Base-by-base conservation (phyloP, 2,113 vertebrate genomes). In the Forbesichthys agassizii region DNA sequence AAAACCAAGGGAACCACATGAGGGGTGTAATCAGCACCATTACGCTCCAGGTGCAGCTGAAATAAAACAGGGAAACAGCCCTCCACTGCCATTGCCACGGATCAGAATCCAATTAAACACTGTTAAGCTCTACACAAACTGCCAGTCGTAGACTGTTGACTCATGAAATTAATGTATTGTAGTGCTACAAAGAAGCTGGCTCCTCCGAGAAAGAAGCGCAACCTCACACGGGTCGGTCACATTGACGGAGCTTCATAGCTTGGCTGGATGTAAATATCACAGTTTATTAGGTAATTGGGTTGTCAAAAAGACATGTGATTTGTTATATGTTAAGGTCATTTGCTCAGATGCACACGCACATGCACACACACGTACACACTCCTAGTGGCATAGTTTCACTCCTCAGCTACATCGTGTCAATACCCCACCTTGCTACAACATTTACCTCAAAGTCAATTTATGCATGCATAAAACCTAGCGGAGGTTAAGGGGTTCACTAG, bases 71-170 rank as follows among this genome's bases (percentile, higher is more conserved):
- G 67, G 82, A 90, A 89, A 87, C 86, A 89, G 78, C 83, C 87
- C 87, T 84, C 83, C 18, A 59, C 83, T 83, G 85, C 78, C 68
- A 84, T 90, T 88, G 81, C 87, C 70, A 76, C 79, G 86, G 89
- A 91, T 92, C 84, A 88, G 87, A 92, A 92, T 92, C 89, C 88
- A 93, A 93, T 93, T 92, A 93, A 91, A 88, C 88, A 90, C 84
- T 85, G 88, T 92, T 92, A 89, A 90, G 87, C 87, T 91, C 77
- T 72, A 89, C 79, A 85, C 85, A 90, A 88, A 80, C 87, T 86
- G 84, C 82, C 89, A 84, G 87, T 88, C 84, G 83, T 88, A 86
- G 89, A 79, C 88, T 91, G 90, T 90, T 92, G 91, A 91, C 89
- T 92, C 92, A 90, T 91, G 89, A 92, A 92, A 93, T 92, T 71